Evolutionary conservation across 2,888 invertebrate species (phyloP).

Genomic region (Macaria notata): DNA sequence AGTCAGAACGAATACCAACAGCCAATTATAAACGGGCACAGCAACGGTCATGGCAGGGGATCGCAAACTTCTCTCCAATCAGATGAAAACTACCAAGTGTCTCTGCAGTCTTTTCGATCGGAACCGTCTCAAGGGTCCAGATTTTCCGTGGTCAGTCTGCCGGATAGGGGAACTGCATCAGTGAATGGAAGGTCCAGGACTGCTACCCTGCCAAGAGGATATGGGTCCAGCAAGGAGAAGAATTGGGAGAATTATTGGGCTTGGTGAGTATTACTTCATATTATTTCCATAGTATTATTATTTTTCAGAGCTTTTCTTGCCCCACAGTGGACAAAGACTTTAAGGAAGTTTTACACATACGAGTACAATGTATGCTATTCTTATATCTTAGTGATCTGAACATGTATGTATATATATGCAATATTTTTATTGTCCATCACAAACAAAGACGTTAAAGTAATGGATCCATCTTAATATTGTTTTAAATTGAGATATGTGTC

Average conservation of each 20-base stretch:
- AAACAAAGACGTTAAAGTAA: too few relatives aligned
- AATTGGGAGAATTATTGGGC: constrained; percentile 79
- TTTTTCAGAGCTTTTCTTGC: too few relatives aligned
- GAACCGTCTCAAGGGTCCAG: constrained; percentile 55
- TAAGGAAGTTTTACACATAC: too few relatives aligned
- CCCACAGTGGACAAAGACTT: too few relatives aligned
- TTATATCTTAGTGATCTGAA: too few relatives aligned
- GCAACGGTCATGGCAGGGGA: constrained; percentile 40
- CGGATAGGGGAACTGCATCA: constrained; percentile 56
- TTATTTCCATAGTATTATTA: background rate
- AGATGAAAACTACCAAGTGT: constrained; percentile 61
- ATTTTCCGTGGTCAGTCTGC: constrained; percentile 60
- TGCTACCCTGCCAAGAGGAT: constrained; percentile 69
- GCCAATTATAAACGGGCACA: constrained; percentile 40
- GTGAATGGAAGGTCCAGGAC: constrained; percentile 62
- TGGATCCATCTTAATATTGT: too few relatives aligned
- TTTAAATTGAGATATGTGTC: too few relatives aligned
- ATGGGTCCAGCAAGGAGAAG: constrained; percentile 68
- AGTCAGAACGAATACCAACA: constrained; percentile 49
- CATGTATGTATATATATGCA: too few relatives aligned
- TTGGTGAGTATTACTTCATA: constrained; percentile 56
- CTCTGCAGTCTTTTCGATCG: constrained; percentile 68
- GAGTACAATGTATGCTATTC: too few relatives aligned
- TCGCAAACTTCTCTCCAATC: constrained; percentile 62
- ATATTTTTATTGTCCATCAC: too few relatives aligned